Evolutionary conservation across 2,113 vertebrate genomes (phyloP), one percentile per base, ranked within the genome.

Genomic region (Oncorhynchus keta): DNA sequence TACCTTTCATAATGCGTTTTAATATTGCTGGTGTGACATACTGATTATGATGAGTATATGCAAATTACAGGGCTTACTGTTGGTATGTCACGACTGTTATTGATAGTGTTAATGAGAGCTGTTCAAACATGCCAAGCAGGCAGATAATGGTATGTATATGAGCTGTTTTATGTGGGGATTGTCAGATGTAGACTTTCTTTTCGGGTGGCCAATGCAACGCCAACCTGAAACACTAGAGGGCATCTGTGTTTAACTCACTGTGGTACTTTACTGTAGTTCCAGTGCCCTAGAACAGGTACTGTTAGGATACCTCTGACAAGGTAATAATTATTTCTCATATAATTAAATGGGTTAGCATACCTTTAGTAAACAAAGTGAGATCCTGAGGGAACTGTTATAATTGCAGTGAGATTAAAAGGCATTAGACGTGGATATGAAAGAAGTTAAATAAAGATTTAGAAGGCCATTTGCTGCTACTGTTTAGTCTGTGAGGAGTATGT

Each of bases 191-290:
- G 4, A 28, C 22, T 35, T 30, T 67, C 4, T 30, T 67, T 30
- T 14, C 2, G 14, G 64, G 74, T 74, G 32, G 30, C 30, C 57
- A 51, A 71, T 8, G 45, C 76, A 79, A 66, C 91, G 70, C 82
- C 72, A 0, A 1, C 8, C 26, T 2, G 55, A 3, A 83, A 79
- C 93, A 90, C 89, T 88, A 92, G 93, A 84, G 90, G 93, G 88
- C 76, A 88, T 85, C 87, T 88, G 84, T 85, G 91, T 76, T 78
- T 78, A 84, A 84, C 62, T 79, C 22, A 84, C 74, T 4, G 48
- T 70, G 45, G 61, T 30, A 2, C 65, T 35, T 1, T 22, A 8
- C 16, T 55, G 51, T 55, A 5, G 51, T 55, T 16, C 9, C 13
- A 18, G 18, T 16, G 14, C 14, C 16, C 5, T 14, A 55, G 16